Evolutionary conservation across 2,797 vertebrate species (phyloP), one percentile per base, ranked within the genome.

Genomic region (Platyrinchus mystaceus): DNA sequence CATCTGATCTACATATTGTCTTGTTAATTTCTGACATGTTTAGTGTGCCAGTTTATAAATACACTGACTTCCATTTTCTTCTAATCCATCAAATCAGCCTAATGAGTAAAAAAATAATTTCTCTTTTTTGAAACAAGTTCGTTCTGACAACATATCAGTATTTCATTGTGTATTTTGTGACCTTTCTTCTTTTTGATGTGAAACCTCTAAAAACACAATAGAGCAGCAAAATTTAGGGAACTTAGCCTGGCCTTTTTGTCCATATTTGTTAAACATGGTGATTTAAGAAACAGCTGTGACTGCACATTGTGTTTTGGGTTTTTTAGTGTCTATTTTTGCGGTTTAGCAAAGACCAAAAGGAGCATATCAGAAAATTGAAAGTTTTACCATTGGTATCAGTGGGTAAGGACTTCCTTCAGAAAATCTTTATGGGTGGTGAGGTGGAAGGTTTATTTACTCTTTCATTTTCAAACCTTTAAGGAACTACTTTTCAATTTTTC

Each of bases 221-320:
- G 55, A 74, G 28, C 22, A 76, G 55, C 32, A 67, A 84, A 82
- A 79, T 41, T 5, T 2, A 63, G 41, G 12, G 44, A 67, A 46
- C 26, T 71, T 77, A 28, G 41, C 46, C n/a, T 83, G 44, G 26
- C 14, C 12, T 77, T 24, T 87, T 84, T 90, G 56, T n/a, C 26
- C 93, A 2, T 80, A 49, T 89, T 89, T 87, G 67, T 70, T 68
- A 71, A 90, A 47, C 4, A 2, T 46, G 15, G 21, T 84, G 41
- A 68, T 74, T 75, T 74, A 77, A 76, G 34, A 79, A 90, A 80
- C 58, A 92, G 44, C 63, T 82, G 63, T 83, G 44, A 49, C 44
- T 73, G 11, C 26, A 46, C 32, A 14, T 71, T 84, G 27, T 1
- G 5, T 9, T 4, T 15, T 28, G 34, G 55, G 22, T 26, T 20